Evolutionary conservation across 2,113 vertebrate species (phyloP).

Genomic region (Xenopus borealis): DNA sequence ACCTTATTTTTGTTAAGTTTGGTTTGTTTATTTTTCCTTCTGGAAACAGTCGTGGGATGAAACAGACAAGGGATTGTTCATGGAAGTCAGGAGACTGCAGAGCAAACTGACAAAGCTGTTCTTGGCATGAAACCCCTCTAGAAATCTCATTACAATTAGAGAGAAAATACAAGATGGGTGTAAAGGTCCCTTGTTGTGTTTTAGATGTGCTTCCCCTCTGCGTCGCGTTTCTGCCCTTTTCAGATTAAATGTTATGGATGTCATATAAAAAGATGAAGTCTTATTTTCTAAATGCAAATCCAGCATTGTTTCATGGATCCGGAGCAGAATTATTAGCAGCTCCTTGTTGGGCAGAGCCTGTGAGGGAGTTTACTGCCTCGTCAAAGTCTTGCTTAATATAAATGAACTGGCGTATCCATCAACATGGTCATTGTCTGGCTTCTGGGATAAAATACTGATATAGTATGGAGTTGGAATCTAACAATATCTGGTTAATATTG

Average conservation of each 20-base stretch:
- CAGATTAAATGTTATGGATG: slow-evolving; percentile 65
- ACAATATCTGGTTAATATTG: no score
- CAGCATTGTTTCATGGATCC: not conserved
- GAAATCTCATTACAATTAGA: slow-evolving; percentile 1
- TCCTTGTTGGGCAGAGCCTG: not conserved
- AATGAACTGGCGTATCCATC: not conserved
- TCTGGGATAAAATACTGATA: no score
- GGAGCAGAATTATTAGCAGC: not conserved
- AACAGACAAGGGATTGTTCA: no score
- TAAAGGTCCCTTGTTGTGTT: slow-evolving; percentile 42
- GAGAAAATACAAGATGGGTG: not conserved
- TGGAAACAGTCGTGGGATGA: no score
- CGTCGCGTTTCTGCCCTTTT: slow-evolving; percentile 54
- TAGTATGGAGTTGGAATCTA: no score
- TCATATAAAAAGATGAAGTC: slow-evolving; percentile 30
- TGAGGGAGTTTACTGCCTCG: not conserved
- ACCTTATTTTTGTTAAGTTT: no score
- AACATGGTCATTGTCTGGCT: no score
- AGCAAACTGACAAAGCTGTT: no score
- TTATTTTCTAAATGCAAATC: slow-evolving; percentile 48
- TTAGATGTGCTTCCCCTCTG: not conserved
- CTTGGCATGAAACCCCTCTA: no score
- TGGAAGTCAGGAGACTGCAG: no score
- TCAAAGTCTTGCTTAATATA: not conserved
- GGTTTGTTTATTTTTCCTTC: no score